Evolutionary conservation across 2,113 vertebrate species (phyloP).

Genomic region (Zosterops japonicus): DNA sequence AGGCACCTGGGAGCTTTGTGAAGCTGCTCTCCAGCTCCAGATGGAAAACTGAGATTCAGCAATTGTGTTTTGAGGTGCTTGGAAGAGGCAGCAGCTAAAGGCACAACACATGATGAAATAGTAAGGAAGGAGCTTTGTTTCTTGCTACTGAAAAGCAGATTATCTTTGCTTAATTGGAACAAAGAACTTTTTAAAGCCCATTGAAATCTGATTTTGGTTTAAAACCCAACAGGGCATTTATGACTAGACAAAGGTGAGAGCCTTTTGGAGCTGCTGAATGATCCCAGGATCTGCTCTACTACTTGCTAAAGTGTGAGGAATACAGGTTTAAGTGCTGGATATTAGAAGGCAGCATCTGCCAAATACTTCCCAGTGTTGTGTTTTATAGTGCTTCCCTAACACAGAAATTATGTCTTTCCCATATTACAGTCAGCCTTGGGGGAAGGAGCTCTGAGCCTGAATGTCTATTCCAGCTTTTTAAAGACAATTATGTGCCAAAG

Average conservation of each 20-base stretch:
- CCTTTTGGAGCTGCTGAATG: not conserved
- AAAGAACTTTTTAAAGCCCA: fast-evolving
- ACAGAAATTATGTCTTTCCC: not conserved
- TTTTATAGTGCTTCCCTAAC: not conserved
- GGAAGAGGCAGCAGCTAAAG: not conserved
- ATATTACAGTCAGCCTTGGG: not conserved
- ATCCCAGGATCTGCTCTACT: not conserved
- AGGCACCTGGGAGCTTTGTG: not conserved
- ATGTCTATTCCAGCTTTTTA: not conserved
- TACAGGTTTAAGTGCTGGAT: not conserved
- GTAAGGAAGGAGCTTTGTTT: not conserved
- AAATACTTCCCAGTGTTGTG: not conserved
- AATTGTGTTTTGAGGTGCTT: not conserved
- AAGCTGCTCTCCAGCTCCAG: not conserved
- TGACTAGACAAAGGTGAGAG: not conserved
- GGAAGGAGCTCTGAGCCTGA: not conserved
- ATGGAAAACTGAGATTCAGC: not conserved
- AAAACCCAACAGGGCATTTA: not conserved
- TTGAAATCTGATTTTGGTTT: not conserved
- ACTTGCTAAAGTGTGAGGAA: not conserved
- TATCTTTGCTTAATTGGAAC: not conserved
- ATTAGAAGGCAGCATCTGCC: not conserved
- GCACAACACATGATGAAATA: not conserved
- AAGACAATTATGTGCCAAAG: not conserved
- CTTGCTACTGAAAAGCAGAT: not conserved